A percentile compares a stretch with the other conserved stretches of the same genome.
These are phyloP conservation scores for Parotocinclus haroldoi DNA, from an alignment of 2,797 vertebrate species.

Conservation along the genomic window DNA sequence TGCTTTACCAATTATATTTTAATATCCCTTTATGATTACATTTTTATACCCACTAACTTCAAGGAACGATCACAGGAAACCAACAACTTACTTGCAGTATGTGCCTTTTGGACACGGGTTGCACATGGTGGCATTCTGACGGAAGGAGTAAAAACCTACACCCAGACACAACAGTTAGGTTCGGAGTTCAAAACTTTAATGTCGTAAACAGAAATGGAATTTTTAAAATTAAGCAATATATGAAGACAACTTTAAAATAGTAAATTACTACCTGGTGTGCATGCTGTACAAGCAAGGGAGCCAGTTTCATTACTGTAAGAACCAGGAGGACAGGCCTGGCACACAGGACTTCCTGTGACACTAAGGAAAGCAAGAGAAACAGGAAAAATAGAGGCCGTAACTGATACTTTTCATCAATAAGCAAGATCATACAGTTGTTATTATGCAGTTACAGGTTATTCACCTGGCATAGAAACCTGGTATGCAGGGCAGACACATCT, in stretches of 20 bases:
- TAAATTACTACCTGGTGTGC: conserved; percentile 69
- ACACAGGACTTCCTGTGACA: conserved; percentile 67
- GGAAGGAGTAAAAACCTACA: conserved; percentile 76
- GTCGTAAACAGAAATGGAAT: conserved; percentile 9
- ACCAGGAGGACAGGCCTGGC: conserved; percentile 74
- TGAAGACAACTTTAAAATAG: not conserved
- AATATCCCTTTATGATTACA: too few species aligned
- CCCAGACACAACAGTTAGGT: not conserved
- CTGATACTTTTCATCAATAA: not conserved
- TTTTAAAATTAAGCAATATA: not conserved
- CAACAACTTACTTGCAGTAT: conserved; percentile 84
- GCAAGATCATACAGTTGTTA: not conserved
- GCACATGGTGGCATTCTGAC: conserved; percentile 71
- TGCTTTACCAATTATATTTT: too few species aligned
- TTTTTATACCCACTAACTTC: too few species aligned
- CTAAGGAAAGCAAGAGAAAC: conserved; percentile 51
- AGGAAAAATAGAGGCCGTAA: not conserved
- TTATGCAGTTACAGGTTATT: conserved; percentile 28
- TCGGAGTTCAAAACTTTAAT: not conserved
- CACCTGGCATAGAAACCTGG: conserved; percentile 79
- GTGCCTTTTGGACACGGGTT: conserved; percentile 70
- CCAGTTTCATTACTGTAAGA: conserved; percentile 70
- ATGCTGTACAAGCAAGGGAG: conserved; percentile 68
- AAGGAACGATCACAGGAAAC: too few species aligned
- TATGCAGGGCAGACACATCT: conserved; percentile 72